These are phyloP conservation scores for fruit fly (Drosophila melanogaster) DNA, from an alignment of 1,140 invertebrate species.

Conservation along the genomic window Release_6_plus_ISO1_MT NC_004354.4:22526001-22526500, in stretches of 20 bases:
- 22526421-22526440: neutral
- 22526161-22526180: neutral
- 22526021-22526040: too few relatives aligned
- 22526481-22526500: slow-evolving; percentile 39
- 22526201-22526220: slow-evolving; percentile 21
- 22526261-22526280: slow-evolving; percentile 6
- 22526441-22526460: slow-evolving; percentile 35
- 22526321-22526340: slow-evolving; percentile 55
- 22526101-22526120: slow-evolving; percentile 1
- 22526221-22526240: slow-evolving; percentile 17
- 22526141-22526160: neutral
- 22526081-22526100: neutral
- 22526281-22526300: slow-evolving; percentile 60
- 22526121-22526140: slow-evolving; percentile 35
- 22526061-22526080: too few relatives aligned
- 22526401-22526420: neutral
- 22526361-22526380: slow-evolving; percentile 51
- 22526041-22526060: too few relatives aligned
- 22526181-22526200: neutral
- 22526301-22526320: slow-evolving; percentile 65
- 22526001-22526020: too few relatives aligned
- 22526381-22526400: neutral
- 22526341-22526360: slow-evolving; percentile 53
- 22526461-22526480: slow-evolving; percentile 31
- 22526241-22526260: slow-evolving; percentile 61